Conservation (phyloP, 2,113 vertebrate species). For the Formicarius rufipectus region DNA sequence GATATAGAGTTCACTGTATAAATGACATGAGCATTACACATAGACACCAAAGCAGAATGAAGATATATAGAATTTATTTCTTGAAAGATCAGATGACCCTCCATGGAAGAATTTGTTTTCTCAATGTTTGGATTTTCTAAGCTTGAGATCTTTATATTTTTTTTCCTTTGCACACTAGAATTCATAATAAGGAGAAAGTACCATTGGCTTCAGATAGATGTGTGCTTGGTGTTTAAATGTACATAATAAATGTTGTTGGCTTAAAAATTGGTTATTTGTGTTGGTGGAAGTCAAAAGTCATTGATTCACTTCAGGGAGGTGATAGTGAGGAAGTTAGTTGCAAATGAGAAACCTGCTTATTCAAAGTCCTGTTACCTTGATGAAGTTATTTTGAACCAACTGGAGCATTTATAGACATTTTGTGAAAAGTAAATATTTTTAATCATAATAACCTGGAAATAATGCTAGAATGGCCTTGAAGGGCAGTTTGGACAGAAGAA, state of each 20-base stretch:
- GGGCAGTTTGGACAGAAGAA: neutral
- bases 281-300: neutral
- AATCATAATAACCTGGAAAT: neutral
- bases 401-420: neutral
- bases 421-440: neutral
- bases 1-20: neutral
- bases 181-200: neutral
- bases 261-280: slow-evolving; percentile 3
- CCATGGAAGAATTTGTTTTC: neutral
- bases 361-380: neutral
- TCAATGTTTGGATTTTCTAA: neutral
- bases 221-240: neutral
- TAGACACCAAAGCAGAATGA: neutral
- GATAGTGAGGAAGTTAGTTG: neutral
- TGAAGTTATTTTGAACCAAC: neutral
- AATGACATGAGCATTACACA: neutral
- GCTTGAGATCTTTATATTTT: neutral
- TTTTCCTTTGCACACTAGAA: neutral
- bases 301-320: neutral
- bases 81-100: neutral
- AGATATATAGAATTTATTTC: neutral
- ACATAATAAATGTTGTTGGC: neutral
- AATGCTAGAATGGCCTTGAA: neutral
- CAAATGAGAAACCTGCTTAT: neutral
- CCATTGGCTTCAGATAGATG: neutral